phyloP scores from a whole-genome alignment of 2,113 vertebrate species.

The Pagrus major region DNA sequence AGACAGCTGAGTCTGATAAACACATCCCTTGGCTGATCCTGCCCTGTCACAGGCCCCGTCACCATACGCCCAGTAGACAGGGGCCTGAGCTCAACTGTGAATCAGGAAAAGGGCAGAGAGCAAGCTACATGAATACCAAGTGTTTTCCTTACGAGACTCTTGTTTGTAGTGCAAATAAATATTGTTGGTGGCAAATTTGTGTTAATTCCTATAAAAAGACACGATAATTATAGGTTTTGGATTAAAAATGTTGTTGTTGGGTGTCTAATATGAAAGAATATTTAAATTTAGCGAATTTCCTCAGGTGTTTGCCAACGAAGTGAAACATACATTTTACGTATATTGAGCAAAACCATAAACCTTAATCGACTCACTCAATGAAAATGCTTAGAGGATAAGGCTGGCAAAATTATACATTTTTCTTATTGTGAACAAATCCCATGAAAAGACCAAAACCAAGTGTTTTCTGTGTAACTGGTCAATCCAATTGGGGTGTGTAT shows the following conservation, averaged over 20 bases:
- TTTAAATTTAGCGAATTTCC: not conserved
- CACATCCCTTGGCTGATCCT: constrained; percentile 42
- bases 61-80: constrained; percentile 24
- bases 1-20: constrained; percentile 66
- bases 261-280: not conserved
- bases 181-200: not conserved
- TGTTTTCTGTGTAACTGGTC: not conserved
- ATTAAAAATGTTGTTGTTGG: not conserved
- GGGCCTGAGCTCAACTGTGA: constrained; percentile 26
- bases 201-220: not conserved
- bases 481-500: not conserved
- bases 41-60: constrained; percentile 43
- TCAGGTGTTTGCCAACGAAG: not conserved
- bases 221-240: not conserved
- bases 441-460: not conserved
- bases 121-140: constrained; percentile 49
- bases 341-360: not conserved
- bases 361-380: not conserved
- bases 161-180: not conserved
- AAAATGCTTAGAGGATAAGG: not conserved
- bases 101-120: constrained; percentile 39
- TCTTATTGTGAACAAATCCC: not conserved
- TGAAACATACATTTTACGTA: not conserved
- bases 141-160: not conserved
- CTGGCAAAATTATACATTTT: not conserved